Base-by-base conservation (phyloP, 2,113 vertebrate species). In the Gymnarchus niloticus region DNA sequence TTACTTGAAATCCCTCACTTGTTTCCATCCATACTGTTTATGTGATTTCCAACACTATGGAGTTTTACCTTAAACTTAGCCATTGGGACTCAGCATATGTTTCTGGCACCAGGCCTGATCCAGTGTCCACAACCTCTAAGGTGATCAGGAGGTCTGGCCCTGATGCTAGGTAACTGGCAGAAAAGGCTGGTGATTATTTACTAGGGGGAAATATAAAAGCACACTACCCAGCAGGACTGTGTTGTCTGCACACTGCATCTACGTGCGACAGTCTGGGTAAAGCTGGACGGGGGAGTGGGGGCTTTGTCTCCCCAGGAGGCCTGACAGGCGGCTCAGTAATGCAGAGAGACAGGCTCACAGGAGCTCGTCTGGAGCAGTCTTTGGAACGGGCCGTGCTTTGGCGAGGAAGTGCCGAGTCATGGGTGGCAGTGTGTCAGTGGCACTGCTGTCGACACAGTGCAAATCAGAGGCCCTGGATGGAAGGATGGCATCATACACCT, bases 281-380 rank as follows among this genome's bases (percentile, higher is more conserved):
- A 49, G 6, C 37, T 28, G 41, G 9, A n/a, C 12, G 52, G 7
- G 37, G 81, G 52, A 25, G 44, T 48, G 1, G 28, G 23, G 48
- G 56, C 14, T 49, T 19, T 65, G 25, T 21, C 1, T 23, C 7
- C 12, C n/a, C 28, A 3, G 23, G 25, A 61, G 33, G 56, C 28
- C 14, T 59, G 14, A 52, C 0, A 33, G 3, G 6, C 17, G 73
- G 17, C 25, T n/a, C 73, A 8, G 33, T 57, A 57, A 84, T 82
- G 33, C 3, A 19, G 49, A 37, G 17, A 84, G 83, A 83, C 82
- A 84, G 81, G 49, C 86, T 80, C 65, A 59, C 10, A 23, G 69
- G 44, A 33, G 49, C 51, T 65, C 41, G 14, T 6, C 83, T 48
- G 83, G 83, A 86, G 59, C 54, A 21, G n/a, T 86, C 59, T 49